Evolutionary conservation across 2,113 vertebrate genomes (phyloP), one percentile per base, ranked within the genome.

Genomic region (Neodon shergylaensis): DNA sequence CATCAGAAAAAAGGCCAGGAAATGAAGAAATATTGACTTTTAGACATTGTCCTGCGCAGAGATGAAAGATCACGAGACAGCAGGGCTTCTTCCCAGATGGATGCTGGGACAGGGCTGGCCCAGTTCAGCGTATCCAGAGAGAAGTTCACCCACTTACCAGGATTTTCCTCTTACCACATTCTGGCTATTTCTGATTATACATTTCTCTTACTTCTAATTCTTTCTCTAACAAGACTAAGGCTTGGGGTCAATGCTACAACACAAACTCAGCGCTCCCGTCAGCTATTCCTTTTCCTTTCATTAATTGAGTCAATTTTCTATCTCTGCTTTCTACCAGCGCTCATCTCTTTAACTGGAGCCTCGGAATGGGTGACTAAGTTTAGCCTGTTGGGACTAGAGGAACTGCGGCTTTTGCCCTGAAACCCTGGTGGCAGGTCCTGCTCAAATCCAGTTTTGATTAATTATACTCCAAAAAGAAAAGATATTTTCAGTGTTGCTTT

Each of bases 11-110:
- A 70, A 95, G 61, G 54, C 22, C 92, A 94, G 33, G 26, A 97
- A 98, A 98, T 90, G 74, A 47, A 96, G 92, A 97, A 98, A 97
- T 81, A 93, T 9, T 33, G 97, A 90, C 91, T 98, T 98, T 77
- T 28, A 97, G 97, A 94, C 88, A 58, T 12, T 93, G 14, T 95
- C 94, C 96, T 89, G 0, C 74, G 77, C 78, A 52, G 96, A 97
- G 11, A 91, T 83, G 66, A 85, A 94, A 88, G 44, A 79, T 81
- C 22, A 76, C 2, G 72, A 85, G 47, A 82, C 44, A 88, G 42
- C 26, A 44, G 78, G 49, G 83, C 39, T 87, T 93, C 33, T 68
- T 74, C 61, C 2, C 47, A 9, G 5, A 72, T 7, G 52, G n/a
- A 22, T 52, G 65, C 31, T 5, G 31, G 26, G 13, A 26, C 1